These are phyloP conservation scores for Trachelus stipa DNA, from an alignment of 2,888 invertebrate species.

Conservation along the genomic window DNA sequence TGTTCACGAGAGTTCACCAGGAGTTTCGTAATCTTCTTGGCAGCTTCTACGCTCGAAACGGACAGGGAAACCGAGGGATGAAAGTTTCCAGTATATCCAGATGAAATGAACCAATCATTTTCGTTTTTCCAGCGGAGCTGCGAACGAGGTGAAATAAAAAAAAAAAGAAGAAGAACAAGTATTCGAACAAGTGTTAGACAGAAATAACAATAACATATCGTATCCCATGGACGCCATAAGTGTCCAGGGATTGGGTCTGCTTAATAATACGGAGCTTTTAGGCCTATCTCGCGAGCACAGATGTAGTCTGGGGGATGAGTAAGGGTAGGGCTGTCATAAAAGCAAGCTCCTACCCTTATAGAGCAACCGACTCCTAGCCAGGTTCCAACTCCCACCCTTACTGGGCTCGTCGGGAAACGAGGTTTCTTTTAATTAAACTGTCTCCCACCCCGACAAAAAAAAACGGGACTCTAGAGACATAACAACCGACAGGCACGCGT, in stretches of 20 bases:
- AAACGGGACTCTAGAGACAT: constrained; percentile 54
- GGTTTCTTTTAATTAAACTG: constrained; percentile 66
- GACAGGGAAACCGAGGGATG: constrained; percentile 1
- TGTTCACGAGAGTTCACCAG: constrained; percentile 59
- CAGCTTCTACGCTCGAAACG: constrained; percentile 32
- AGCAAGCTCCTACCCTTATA: constrained; percentile 15
- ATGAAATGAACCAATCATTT: neutral
- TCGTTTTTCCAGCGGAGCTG: no score
- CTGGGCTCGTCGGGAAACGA: constrained; percentile 34
- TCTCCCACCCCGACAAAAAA: constrained; percentile 36
- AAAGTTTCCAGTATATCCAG: neutral
- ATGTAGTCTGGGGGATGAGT: constrained; percentile 32
- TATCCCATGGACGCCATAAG: neutral
- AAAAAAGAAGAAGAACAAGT: neutral
- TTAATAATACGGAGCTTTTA: constrained; percentile 38
- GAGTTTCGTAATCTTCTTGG: constrained; percentile 57
- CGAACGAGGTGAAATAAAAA: neutral
- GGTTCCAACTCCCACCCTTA: constrained; percentile 7
- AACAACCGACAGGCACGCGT: constrained; percentile 60
- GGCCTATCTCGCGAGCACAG: constrained; percentile 46
- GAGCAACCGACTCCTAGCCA: constrained; percentile 3
- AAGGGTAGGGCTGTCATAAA: constrained; percentile 46
- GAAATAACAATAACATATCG: neutral
- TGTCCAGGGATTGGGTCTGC: constrained; percentile 13
- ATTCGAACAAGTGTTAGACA: neutral